Base-by-base conservation (phyloP, 1,140 invertebrate species). In the Nylanderia fulva region DNA sequence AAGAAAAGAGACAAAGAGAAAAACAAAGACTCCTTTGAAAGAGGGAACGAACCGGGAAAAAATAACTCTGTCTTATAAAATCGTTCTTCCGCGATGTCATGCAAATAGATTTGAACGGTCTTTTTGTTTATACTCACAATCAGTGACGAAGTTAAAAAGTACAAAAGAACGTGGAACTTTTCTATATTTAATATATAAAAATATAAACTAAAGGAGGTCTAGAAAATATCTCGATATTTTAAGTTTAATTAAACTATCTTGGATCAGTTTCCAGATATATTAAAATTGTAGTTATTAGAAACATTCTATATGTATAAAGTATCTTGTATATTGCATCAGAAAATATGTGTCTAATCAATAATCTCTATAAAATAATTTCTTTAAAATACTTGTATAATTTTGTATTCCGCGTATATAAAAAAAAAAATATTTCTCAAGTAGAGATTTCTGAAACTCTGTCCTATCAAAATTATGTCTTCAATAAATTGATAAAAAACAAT, bases 21-120 rank as follows among this genome's bases (percentile, higher is more conserved):
- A 79, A 39, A 79, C 66, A 82, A 69, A 39, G 66, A 45, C 18
- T 13, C 2, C 77, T 72, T 82, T 82, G 52, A 71, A 54, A 82
- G 36, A 15, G 18, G 1, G 4, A 8, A 18, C 39, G 21, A 72
- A 13, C 13, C 45, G 52, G 27, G n/a, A n/a, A 71, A 60, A 82
- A 82, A 82, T 42, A 13, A 71, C 63, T n/a, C n/a, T 2, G 15
- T 63, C 42, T 79, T 68, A 45, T 68, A 79, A 18, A 48, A 15
- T 66, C 45, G 13, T 36, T 79, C 75, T 68, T 79, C 45, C 13
- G 36, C 48, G 18, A 58, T 58, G 64, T 71, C 36, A 24, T 58
- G 77, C 77, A 29, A 82, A 82, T 71, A 82, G 21, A 58, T 18
- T 33, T 71, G 5, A 69, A 69, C 24, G 27, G 15, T 13, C 29